Percentiles rank a stretch among this genome's conserved stretches.
Conservation (phyloP, 2,113 vertebrate species). For the Siniperca knerii region DNA sequence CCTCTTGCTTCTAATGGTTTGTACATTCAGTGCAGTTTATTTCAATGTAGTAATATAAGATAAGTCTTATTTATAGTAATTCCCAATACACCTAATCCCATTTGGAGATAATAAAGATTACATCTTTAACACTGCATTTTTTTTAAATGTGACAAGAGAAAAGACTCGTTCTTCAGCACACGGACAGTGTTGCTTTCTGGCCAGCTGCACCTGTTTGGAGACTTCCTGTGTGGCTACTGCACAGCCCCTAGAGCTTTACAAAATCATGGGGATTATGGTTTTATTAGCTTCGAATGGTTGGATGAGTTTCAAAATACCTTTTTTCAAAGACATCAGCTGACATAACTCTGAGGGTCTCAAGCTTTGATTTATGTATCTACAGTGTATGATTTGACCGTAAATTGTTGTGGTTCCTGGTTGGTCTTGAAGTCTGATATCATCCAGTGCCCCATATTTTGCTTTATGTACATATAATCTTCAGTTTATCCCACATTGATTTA, state of each 20-base stretch:
- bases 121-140: neutral
- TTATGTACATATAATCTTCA: neutral
- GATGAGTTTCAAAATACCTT: too few species aligned
- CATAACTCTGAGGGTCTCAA: too few species aligned
- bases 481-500: neutral
- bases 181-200: neutral
- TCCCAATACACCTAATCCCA: neutral
- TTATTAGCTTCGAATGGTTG: neutral
- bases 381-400: too few species aligned
- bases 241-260: neutral
- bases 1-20: neutral
- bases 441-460: neutral
- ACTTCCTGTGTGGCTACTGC: neutral
- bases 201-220: neutral
- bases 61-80: neutral
- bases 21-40: neutral
- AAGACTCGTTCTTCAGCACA: too few species aligned
- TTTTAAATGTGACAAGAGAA: too few species aligned
- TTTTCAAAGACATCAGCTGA: too few species aligned
- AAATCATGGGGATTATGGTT: neutral
- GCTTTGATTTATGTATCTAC: too few species aligned
- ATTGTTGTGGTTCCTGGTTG: neutral
- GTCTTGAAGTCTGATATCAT: neutral
- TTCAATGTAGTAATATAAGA: neutral
- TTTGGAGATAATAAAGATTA: neutral